Percentiles rank a stretch among this genome's conserved stretches.
Evolutionary conservation across 2,113 vertebrate species (phyloP).

Genomic region (Etia nguti): DNA sequence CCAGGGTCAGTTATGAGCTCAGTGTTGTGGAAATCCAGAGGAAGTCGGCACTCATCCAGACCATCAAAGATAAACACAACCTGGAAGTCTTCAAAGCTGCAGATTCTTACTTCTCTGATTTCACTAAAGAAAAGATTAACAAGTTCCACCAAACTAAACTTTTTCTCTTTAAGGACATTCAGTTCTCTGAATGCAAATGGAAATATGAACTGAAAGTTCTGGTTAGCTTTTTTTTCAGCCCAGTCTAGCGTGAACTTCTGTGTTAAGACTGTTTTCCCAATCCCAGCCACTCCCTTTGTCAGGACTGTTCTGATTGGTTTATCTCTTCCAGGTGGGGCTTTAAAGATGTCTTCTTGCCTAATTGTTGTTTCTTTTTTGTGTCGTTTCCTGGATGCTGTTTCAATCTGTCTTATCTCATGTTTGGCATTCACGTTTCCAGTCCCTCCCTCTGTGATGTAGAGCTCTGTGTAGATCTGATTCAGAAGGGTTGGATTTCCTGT

Average conservation of each 20-base stretch:
- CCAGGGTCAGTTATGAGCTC: not conserved
- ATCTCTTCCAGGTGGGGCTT: not conserved
- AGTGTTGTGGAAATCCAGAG: not conserved
- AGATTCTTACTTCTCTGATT: not conserved
- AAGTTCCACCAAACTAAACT: not conserved
- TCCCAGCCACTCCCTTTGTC: not conserved
- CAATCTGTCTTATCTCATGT: conserved; percentile 43
- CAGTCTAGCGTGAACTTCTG: not conserved
- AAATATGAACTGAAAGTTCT: not conserved
- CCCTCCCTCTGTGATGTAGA: conserved; percentile 44
- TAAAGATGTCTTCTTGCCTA: not conserved
- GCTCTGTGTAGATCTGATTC: conserved; percentile 40
- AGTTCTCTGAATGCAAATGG: not conserved
- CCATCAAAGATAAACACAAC: not conserved
- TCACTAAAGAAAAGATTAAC: not conserved
- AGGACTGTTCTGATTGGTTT: not conserved
- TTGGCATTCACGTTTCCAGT: not conserved
- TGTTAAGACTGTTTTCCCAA: not conserved
- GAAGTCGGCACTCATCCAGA: not conserved
- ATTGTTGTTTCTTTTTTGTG: not conserved
- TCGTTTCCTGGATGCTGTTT: conserved; percentile 11
- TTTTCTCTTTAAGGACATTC: not conserved
- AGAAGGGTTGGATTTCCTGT: not conserved
- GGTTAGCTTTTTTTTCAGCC: not conserved
- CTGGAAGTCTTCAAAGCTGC: not conserved